A percentile compares a stretch with the other conserved stretches of the same genome.
These are phyloP conservation scores for Plagiodera versicolora DNA, from an alignment of 2,888 invertebrate species.

Conservation along the genomic window DNA sequence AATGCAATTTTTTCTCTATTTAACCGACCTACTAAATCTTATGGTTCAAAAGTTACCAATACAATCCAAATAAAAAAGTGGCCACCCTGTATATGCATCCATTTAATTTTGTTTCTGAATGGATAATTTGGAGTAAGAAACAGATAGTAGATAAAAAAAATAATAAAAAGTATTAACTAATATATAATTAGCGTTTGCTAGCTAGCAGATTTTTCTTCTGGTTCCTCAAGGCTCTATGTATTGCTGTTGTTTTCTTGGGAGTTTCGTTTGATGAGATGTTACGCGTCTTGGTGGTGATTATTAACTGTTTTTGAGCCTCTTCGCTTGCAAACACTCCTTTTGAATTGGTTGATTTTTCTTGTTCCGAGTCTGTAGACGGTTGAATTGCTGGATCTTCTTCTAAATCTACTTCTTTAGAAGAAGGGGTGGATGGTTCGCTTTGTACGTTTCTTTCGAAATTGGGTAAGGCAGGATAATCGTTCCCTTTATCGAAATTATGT, in stretches of 20 bases:
- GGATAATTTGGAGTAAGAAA: not conserved
- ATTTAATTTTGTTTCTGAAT: not conserved
- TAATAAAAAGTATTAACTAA: not conserved
- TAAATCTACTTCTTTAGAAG: constrained; percentile 5
- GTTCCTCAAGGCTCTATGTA: constrained; percentile 3
- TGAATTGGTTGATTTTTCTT: not conserved
- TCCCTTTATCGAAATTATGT: not conserved
- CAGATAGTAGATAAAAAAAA: not conserved
- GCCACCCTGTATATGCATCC: too few relatives aligned
- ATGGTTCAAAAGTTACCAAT: too few relatives aligned
- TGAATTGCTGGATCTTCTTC: constrained; percentile 5
- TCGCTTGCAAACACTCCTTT: not conserved
- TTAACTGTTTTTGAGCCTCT: not conserved
- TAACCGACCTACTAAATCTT: too few relatives aligned
- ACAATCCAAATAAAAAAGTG: too few relatives aligned
- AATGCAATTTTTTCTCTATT: too few relatives aligned
- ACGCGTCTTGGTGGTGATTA: not conserved
- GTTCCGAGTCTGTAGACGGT: not conserved
- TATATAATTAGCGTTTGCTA: not conserved
- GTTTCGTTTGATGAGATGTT: constrained; percentile 7
- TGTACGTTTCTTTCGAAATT: not conserved
- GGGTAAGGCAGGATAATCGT: not conserved
- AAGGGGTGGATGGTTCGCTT: constrained; percentile 7
- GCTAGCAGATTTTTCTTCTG: constrained; percentile 4
- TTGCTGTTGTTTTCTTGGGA: not conserved